These are phyloP conservation scores for Pangasius sanitwongsei DNA, from an alignment of 2,797 vertebrate species.

Conservation along the genomic window DNA sequence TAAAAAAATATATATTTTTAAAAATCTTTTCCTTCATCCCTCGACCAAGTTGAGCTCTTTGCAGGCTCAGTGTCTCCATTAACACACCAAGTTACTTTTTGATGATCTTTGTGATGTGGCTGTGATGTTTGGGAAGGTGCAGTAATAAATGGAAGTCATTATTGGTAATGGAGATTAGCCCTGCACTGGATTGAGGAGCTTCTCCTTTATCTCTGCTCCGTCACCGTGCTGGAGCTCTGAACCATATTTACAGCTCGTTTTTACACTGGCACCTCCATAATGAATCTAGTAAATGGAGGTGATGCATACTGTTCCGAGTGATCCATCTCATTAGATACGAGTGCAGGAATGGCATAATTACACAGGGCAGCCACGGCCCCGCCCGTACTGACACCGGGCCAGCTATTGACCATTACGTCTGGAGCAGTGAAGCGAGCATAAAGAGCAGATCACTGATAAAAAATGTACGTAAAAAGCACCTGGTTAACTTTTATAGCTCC, in stretches of 20 bases:
- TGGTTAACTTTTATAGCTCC: conserved; percentile 38
- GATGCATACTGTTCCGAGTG: conserved; percentile 26
- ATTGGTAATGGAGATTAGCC: conserved; percentile 24
- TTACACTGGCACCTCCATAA: conserved; percentile 23
- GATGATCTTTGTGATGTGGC: conserved; percentile 13
- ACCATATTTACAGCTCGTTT: conserved; percentile 38
- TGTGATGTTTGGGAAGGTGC: conserved; percentile 25
- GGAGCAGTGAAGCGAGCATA: conserved; percentile 27
- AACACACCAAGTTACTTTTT: background rate
- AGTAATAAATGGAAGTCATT: conserved; percentile 33
- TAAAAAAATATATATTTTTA: too few relatives aligned
- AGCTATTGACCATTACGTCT: conserved; percentile 31
- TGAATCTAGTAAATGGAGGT: conserved; percentile 43
- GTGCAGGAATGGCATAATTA: conserved; percentile 30
- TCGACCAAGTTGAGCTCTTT: background rate
- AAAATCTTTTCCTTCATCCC: background rate
- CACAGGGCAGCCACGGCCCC: background rate
- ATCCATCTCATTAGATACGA: conserved; percentile 35
- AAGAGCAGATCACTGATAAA: conserved; percentile 21
- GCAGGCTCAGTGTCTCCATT: background rate
- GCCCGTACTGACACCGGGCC: conserved; percentile 11
- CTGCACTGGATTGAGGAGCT: conserved; percentile 20
- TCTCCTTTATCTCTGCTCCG: conserved; percentile 20
- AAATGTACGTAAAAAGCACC: conserved; percentile 35
- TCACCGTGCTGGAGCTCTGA: conserved; percentile 21